Base-by-base conservation (phyloP, 2,888 invertebrate species). In the Sinohyriopsis cumingii region DNA sequence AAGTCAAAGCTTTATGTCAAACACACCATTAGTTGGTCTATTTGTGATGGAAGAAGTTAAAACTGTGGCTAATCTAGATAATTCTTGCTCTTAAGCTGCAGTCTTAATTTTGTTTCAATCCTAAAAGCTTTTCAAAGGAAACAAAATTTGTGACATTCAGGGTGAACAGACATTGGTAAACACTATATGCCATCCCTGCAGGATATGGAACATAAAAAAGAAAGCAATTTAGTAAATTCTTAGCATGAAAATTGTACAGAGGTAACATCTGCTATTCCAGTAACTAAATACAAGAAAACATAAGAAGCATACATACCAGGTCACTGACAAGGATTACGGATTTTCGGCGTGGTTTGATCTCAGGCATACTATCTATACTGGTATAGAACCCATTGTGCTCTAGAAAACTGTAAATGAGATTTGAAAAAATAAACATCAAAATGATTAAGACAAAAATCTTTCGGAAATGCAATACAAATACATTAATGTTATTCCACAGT, bases 361-460 rank as follows among this genome's bases (percentile, higher is more conserved):
- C 98, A 65, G 99, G 99, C 96, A 97, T 98, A 89, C 98, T 99
- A 93, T 99, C 99, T 92, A 99, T 99, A 91, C 97, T 97, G 91
- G 97, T 98, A 93, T 99, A 99, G 93, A 99, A 99, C 18, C 98
- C 97, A 92, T 98, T 98, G 92, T 98, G 96, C 82, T 96, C 95
- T 25, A 96, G 95, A 89, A 96, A 96, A 83, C 89, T 89, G 83
- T 12, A 76, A 79, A 59, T 28, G 62, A 25, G 33, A 60, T 28
- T 33, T 33, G 20, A 65, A 68, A 18, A 55, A 25, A 55, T 24
- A 25, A 20, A 15, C 25, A 25, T 25, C 25, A 59, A 22, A 22
- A 59, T 18, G 19, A 1, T 22, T 22, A 22, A 59, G 22, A 24
- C 1, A 12, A 28, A 45, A 33, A 62, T 45, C 45, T 45, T 45